phyloP scores from a whole-genome alignment of 2,113 vertebrate species.

The Vombatus ursinus region DNA sequence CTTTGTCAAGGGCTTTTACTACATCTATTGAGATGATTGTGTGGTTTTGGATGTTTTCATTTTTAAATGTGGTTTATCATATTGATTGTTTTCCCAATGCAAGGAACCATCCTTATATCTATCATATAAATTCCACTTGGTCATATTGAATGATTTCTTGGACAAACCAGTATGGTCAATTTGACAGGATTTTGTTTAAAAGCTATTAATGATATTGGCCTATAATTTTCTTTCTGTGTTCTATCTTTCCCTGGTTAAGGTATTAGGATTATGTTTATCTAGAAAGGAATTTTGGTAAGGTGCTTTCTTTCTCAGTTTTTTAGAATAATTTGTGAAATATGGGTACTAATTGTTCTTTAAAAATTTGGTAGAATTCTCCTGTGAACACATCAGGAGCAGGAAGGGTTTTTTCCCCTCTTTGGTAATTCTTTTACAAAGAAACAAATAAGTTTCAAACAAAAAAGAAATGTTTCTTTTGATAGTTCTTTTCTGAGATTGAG shows the following conservation, averaged over 20 bases:
- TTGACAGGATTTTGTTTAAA: not conserved
- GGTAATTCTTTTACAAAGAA: not conserved
- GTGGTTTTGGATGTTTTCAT: too few species aligned
- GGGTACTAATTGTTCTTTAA: not conserved
- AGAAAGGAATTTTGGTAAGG: not conserved
- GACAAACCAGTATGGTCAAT: not conserved
- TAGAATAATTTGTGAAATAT: not conserved
- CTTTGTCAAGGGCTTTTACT: too few species aligned
- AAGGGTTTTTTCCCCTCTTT: not conserved
- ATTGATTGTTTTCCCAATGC: too few species aligned
- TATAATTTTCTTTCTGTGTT: not conserved
- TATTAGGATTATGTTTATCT: not conserved
- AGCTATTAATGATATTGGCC: not conserved
- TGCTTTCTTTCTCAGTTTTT: not conserved
- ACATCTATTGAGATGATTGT: too few species aligned
- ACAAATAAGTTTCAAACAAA: not conserved
- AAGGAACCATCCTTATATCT: not conserved
- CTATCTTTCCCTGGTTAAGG: not conserved
- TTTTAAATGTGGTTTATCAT: too few species aligned
- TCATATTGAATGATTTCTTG: not conserved
- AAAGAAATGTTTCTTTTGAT: not conserved
- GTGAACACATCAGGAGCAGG: not conserved
- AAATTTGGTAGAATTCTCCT: not conserved
- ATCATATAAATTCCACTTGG: not conserved
- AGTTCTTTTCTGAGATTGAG: not conserved